Percentiles rank a stretch among this genome's conserved stretches.
phyloP scores from a whole-genome alignment of 2,113 vertebrate species.

The Pelecanus crispus region DNA sequence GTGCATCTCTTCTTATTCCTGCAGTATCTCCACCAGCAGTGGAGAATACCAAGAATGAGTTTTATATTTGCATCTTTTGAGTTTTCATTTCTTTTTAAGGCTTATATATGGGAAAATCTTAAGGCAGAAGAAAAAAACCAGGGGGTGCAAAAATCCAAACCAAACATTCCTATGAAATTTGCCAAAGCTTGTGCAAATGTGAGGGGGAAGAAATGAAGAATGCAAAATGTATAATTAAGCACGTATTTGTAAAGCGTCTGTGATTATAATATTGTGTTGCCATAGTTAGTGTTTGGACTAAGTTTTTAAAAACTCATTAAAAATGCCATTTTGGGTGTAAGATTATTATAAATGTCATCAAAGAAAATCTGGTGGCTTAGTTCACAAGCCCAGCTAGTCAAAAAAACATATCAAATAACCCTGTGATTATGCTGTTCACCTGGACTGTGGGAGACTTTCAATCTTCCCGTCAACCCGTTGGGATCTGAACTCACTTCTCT shows the following conservation, averaged over 20 bases:
- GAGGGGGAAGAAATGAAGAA: background rate
- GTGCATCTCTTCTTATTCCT: background rate
- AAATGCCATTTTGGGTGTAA: background rate
- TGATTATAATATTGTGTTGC: background rate
- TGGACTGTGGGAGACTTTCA: background rate
- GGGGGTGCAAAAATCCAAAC: background rate
- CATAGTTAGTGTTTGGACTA: background rate
- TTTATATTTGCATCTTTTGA: background rate
- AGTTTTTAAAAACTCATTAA: background rate
- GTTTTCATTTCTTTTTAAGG: background rate
- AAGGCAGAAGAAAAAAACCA: background rate
- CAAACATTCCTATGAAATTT: background rate
- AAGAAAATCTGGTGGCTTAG: background rate
- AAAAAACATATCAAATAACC: background rate
- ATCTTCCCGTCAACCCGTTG: background rate
- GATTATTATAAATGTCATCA: background rate
- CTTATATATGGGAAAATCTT: background rate
- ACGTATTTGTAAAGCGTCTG: background rate
- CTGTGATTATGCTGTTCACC: background rate
- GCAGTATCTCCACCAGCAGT: background rate
- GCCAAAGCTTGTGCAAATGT: background rate
- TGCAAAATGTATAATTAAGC: background rate
- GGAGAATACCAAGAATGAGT: background rate
- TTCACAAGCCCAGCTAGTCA: background rate
- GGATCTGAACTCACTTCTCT: background rate